Evolutionary conservation across 2,888 invertebrate genomes (phyloP), one percentile per base, ranked within the genome.

Genomic region (Miltochrista miniata): DNA sequence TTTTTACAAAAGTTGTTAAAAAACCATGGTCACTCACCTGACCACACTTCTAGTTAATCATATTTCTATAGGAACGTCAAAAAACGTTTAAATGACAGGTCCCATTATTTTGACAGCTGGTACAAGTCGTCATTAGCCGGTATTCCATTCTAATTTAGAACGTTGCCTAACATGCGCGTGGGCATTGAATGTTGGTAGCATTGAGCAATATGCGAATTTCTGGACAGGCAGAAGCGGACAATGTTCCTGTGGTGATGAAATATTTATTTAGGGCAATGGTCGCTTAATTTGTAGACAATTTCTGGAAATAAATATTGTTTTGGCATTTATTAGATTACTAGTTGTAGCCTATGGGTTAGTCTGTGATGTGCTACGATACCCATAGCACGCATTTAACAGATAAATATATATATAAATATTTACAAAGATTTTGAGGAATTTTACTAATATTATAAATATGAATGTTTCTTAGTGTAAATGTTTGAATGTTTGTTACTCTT

Each of bases 101-200:
- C 50, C 50, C 46, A 64, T 72, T 72, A 72, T 62, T 64, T 68
- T 72, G 78, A 75, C 73, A 78, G 59, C 52, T 51, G 59, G 50
- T 60, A 56, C 60, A 54, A 59, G 59, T 48, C 61, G 65, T 72
- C 71, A 74, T 74, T 74, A 76, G 68, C 61, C 63, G 68, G 68
- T 74, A 72, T 79, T 81, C 79, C 81, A 81, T 86, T 85, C 69
- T 83, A 81, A 81, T 79, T 79, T 79, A 68, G 74, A 75, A 74
- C 60, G 72, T 83, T 83, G 74, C 80, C 76, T 72, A 85, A 84
- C 47, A 82, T 51, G 14, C 45, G 65, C 66, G 67, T 69, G 68
- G 68, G 65, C 67, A 58, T 61, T 54, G 59, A 64, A 70, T 64
- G 66, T 70, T 58, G 69, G 64, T 51, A 68, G 58, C 55, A 73